Conservation (phyloP, 2,113 vertebrate genomes). For the Nicator chloris region DNA sequence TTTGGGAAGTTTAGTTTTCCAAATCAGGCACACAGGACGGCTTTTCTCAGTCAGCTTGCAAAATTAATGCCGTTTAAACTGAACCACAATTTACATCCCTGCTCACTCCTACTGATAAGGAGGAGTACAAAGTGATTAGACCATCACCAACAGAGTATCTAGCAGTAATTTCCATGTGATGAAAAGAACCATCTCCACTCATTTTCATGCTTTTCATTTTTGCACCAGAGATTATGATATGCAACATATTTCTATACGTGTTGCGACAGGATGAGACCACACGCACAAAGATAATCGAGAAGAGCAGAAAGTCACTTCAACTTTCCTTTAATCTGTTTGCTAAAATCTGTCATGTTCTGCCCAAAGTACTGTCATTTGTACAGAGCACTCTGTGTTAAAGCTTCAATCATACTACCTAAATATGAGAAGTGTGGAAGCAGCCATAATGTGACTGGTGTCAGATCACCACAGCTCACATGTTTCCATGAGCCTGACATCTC, state of each 20-base stretch:
- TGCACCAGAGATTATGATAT: not conserved
- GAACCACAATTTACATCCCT: not conserved
- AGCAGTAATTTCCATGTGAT: not conserved
- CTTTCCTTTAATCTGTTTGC: not conserved
- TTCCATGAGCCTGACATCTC: not conserved
- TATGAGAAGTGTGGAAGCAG: not conserved
- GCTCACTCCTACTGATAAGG: not conserved
- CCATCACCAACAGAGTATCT: not conserved
- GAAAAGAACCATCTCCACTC: not conserved
- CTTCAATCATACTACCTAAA: constrained; percentile 9
- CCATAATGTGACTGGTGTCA: not conserved
- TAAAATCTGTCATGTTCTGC: constrained; percentile 15
- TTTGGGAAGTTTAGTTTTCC: not conserved
- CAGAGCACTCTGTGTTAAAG: not conserved
- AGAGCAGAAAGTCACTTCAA: not conserved
- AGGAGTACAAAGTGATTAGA: not conserved
- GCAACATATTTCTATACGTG: not conserved
- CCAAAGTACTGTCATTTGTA: constrained; percentile 2
- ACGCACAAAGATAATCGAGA: not conserved
- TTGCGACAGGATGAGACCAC: not conserved
- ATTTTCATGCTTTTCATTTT: not conserved
- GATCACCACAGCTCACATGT: not conserved
- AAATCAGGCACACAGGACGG: not conserved
- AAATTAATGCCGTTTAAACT: not conserved
- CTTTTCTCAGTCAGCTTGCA: not conserved